Conservation (phyloP, 1,140 invertebrate species). For the Micrasema longulum region DNA sequence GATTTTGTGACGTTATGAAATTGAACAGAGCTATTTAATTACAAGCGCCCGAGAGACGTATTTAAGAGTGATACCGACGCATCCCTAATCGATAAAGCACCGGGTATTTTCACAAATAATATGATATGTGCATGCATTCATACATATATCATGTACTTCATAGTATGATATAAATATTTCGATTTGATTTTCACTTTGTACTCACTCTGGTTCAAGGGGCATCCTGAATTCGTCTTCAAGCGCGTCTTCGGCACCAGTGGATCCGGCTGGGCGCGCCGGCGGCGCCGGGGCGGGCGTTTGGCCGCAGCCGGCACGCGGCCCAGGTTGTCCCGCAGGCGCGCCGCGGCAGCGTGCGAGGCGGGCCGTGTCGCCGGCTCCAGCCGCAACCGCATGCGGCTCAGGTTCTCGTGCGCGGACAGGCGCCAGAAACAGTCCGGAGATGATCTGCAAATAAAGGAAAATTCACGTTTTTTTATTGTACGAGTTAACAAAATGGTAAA, state of each 20-base stretch:
- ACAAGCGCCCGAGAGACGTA: too few relatives aligned
- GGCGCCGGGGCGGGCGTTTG: conserved; percentile 6
- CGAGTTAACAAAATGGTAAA: too few relatives aligned
- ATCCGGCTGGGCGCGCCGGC: conserved; percentile 7
- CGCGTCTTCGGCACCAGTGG: conserved; percentile 52
- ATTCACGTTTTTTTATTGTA: too few relatives aligned
- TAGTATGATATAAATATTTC: too few relatives aligned
- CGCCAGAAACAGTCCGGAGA: conserved; percentile 67
- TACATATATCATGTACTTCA: too few relatives aligned
- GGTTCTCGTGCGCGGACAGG: conserved; percentile 74
- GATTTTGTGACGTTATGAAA: too few relatives aligned
- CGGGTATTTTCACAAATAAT: too few relatives aligned
- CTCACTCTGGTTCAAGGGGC: conserved; percentile 55
- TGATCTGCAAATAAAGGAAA: conserved; percentile 53
- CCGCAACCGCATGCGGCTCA: conserved; percentile 74
- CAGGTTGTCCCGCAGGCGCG: conserved; percentile 72
- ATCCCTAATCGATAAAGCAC: too few relatives aligned
- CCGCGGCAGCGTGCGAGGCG: conserved; percentile 71
- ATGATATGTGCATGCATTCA: too few relatives aligned
- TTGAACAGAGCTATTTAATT: too few relatives aligned
- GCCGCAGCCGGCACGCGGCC: conserved; percentile 37
- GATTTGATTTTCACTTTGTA: not conserved
- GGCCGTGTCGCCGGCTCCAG: conserved; percentile 70
- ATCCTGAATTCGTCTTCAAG: conserved; percentile 57
- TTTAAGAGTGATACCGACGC: too few relatives aligned